These are phyloP conservation scores for Musca domestica DNA, from an alignment of 1,140 invertebrate species.

Conservation along the genomic window DNA sequence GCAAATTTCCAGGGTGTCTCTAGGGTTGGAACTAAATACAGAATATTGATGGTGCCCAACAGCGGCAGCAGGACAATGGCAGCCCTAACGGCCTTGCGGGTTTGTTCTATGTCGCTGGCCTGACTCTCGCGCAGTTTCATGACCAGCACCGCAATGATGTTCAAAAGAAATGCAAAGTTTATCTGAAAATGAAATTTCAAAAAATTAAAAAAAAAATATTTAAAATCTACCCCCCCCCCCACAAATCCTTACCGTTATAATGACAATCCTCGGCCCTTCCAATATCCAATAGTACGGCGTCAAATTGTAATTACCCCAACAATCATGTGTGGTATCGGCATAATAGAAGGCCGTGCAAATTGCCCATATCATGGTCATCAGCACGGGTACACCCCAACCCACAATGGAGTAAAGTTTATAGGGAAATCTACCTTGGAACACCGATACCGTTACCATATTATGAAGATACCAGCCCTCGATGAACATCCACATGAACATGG, in stretches of 20 bases:
- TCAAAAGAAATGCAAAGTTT: slow-evolving; percentile 80
- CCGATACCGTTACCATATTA: slow-evolving; percentile 79
- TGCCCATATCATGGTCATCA: slow-evolving; percentile 74
- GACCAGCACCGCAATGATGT: slow-evolving; percentile 82
- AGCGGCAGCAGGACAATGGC: slow-evolving; percentile 76
- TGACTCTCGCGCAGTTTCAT: slow-evolving; percentile 76
- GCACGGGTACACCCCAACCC: slow-evolving; percentile 78
- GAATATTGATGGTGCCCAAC: slow-evolving; percentile 76
- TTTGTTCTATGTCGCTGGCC: slow-evolving; percentile 76
- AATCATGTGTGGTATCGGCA: slow-evolving; percentile 56
- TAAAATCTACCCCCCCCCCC: slow-evolving; percentile 62
- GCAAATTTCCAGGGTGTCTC: slow-evolving; percentile 69
- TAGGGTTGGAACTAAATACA: slow-evolving; percentile 70
- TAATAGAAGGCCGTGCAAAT: slow-evolving; percentile 60
- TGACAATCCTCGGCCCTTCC: slow-evolving; percentile 74
- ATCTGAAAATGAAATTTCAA: slow-evolving; percentile 57
- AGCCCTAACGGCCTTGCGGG: slow-evolving; percentile 77
- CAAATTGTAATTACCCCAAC: slow-evolving; percentile 84
- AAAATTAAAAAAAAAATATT: slow-evolving; percentile 8
- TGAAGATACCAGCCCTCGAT: slow-evolving; percentile 86
- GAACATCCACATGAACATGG: slow-evolving; percentile 95
- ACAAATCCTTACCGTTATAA: slow-evolving; percentile 67
- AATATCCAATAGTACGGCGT: slow-evolving; percentile 81
- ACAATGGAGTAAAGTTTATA: slow-evolving; percentile 69
- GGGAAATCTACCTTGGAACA: slow-evolving; percentile 75